Conservation (phyloP, 1,140 invertebrate species). For the Megalopta genalis region DNA sequence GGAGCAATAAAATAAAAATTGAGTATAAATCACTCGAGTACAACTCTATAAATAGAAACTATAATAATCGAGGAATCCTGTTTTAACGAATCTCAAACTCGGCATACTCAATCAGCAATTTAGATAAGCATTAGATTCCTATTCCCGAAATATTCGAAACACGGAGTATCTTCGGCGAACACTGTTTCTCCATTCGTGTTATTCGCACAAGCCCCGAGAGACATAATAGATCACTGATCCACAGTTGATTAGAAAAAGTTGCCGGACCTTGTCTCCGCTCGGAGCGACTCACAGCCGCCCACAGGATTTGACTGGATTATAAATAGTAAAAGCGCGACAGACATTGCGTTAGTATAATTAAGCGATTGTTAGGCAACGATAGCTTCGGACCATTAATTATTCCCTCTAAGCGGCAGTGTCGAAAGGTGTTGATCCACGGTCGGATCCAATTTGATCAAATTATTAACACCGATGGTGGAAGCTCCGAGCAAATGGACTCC, state of each 20-base stretch:
- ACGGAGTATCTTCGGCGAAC: no score
- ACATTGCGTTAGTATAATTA: background rate
- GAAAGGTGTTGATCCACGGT: background rate
- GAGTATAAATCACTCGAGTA: no score
- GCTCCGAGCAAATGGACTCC: background rate
- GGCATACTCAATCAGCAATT: background rate
- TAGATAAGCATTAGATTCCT: background rate
- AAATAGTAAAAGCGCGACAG: background rate
- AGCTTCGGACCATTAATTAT: background rate
- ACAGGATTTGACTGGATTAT: background rate
- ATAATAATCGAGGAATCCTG: no score
- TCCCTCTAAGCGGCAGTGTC: background rate
- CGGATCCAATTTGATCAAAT: background rate
- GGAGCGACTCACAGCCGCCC: background rate
- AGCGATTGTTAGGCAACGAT: background rate
- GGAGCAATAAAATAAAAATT: no score
- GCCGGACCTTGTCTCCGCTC: background rate
- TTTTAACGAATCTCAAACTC: no score
- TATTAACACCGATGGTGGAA: background rate
- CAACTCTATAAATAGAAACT: no score
- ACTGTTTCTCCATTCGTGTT: background rate
- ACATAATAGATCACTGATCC: background rate
- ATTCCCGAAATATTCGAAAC: background rate
- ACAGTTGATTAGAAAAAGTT: background rate
- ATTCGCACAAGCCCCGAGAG: background rate